These are phyloP conservation scores for Temnothorax curvispinosus DNA, from an alignment of 1,140 invertebrate genomes.

Conservation along the genomic window DNA sequence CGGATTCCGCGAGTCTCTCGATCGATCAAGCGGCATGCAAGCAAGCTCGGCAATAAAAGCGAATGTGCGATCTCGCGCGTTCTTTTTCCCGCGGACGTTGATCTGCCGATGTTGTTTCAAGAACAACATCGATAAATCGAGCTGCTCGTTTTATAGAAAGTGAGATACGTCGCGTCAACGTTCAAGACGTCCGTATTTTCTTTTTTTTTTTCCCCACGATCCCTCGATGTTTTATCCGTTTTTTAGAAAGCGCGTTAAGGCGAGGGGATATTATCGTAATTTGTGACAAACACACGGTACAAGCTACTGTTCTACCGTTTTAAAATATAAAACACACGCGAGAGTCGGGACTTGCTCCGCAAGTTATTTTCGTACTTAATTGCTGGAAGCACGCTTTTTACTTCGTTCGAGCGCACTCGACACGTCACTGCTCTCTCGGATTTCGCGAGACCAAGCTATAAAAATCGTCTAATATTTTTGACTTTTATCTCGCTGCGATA, in stretches of 20 bases:
- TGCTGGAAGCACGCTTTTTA: slow-evolving; percentile 29
- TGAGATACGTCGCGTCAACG: neutral
- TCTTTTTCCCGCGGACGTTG: neutral
- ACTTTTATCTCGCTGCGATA: neutral
- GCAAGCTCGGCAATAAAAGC: neutral
- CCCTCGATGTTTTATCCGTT: slow-evolving; percentile 11
- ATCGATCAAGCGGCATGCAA: neutral
- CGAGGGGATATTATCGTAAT: slow-evolving; percentile 39
- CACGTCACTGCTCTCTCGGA: neutral
- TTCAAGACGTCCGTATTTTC: neutral
- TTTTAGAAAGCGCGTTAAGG: slow-evolving; percentile 37
- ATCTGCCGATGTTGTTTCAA: slow-evolving; percentile 7
- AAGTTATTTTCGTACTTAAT: slow-evolving; percentile 43
- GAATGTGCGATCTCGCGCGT: neutral
- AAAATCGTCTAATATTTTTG: slow-evolving; percentile 37
- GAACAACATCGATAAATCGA: slow-evolving; percentile 20
- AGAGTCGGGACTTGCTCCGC: neutral
- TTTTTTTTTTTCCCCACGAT: neutral
- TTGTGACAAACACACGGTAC: neutral
- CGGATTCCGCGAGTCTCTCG: neutral
- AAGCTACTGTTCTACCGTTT: slow-evolving; percentile 1
- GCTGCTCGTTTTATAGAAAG: slow-evolving; percentile 53
- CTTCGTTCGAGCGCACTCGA: neutral
- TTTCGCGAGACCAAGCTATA: neutral
- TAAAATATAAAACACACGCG: slow-evolving; percentile 41